Base-by-base conservation (phyloP, 2,113 vertebrate genomes). In the Xiphorhynchus elegans region DNA sequence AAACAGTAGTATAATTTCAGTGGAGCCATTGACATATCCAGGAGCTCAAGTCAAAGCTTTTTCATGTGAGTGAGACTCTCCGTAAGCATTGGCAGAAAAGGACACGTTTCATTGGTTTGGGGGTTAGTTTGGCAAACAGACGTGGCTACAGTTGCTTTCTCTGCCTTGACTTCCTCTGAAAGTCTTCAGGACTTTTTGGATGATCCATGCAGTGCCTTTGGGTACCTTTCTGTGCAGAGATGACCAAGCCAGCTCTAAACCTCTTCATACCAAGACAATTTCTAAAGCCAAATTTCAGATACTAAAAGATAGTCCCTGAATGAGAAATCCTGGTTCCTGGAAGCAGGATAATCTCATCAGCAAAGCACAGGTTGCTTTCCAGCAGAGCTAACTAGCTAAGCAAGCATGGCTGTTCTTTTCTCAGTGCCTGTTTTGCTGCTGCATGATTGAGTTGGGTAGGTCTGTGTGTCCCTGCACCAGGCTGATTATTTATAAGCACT, bases 1-100 rank as follows among this genome's bases (percentile, higher is more conserved):
- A 96, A 95, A 94, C 79, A 95, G 95, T 75, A 78, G 49, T 90
- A 88, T 89, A 78, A 87, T 78, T 93, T 93, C 90, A 90, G 64
- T 84, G 90, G 83, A 94, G 90, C 64, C 69, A 56, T 33, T 87
- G 90, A 90, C 68, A 75, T 89, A 81, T 47, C 60, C 88, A 90
- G 81, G 72, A 94, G 90, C 60, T 60, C 52, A 84, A 93, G 64
- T 86, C 60, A 86, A 81, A 87, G 76, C 17, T 42, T 81, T 91
- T 86, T 87, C 86, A 55, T 55, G 59, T 74, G 82, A 91, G 56
- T 19, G 50, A 62, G 78, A 86, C 29, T 40, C 74, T 94, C 79
- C 52, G 13, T 3, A 39, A 44, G 53, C 72, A 37, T 4, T 24
- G 60, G 50, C 80, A 78, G 52, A 77, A 31, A 4, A 89, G 73